Evolutionary conservation across 1,140 invertebrate species (phyloP).

Genomic region (Penaeus indicus): DNA sequence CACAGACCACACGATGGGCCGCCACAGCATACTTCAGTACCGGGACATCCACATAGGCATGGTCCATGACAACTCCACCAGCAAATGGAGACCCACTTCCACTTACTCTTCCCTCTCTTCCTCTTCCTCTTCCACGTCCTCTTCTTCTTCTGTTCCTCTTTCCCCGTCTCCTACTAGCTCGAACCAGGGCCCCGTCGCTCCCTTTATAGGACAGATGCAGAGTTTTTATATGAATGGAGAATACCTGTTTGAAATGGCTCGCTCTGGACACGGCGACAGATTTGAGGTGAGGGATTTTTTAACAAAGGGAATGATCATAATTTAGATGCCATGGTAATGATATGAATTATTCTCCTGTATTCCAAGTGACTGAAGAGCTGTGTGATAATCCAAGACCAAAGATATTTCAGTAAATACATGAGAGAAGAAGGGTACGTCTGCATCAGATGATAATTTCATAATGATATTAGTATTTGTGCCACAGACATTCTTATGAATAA

Average conservation of each 20-base stretch:
- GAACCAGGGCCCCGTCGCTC: conserved; percentile 24
- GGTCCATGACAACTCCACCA: conserved; percentile 72
- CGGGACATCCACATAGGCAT: conserved; percentile 61
- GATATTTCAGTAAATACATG: no score
- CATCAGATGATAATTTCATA: background rate
- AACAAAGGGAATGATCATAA: background rate
- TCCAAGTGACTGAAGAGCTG: no score
- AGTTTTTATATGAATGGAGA: conserved; percentile 91
- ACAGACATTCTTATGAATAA: background rate
- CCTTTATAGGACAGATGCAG: conserved; percentile 90
- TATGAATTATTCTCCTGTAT: no score
- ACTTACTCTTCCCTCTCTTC: conserved; percentile 68
- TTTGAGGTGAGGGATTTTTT: conserved; percentile 64
- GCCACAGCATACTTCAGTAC: conserved; percentile 63
- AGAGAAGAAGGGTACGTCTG: background rate
- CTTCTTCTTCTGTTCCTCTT: background rate
- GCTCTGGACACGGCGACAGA: conserved; percentile 71
- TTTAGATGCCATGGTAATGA: no score
- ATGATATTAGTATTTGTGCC: background rate
- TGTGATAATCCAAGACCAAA: no score
- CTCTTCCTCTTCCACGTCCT: background rate
- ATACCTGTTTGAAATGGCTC: conserved; percentile 83
- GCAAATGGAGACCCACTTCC: conserved; percentile 83
- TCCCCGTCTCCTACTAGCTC: background rate
- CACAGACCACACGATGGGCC: conserved; percentile 63